Base-by-base conservation (phyloP, 2,797 vertebrate species). In the Myotis myotis region DNA sequence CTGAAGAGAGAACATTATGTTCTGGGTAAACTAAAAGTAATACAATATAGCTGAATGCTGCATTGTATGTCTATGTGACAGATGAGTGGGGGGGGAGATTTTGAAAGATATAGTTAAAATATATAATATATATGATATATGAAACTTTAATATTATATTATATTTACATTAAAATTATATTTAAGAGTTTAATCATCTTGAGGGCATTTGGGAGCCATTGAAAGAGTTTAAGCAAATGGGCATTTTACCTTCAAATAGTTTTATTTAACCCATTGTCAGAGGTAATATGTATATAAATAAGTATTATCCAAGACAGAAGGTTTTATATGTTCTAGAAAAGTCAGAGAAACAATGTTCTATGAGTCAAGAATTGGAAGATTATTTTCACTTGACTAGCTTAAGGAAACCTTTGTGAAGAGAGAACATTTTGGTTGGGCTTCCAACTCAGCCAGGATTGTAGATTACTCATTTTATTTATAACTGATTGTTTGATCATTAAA, bases 21-120 rank as follows among this genome's bases (percentile, higher is more conserved):
- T 79, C 86, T 71, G 44, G 44, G 20, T 70, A 25, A 80, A 84
- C n/a, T 57, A 51, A 84, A 83, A 89, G 41, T 78, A 23, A 13
- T 81, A 25, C 7, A 86, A 19, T 71, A 20, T 91, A 41, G 16
- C 47, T 60, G 30, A 82, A 62, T 51, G 19, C 55, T 55, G 11
- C 6, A 53, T 44, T 57, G 9, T 91, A n/a, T 79, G 30, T 86
- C 47, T 86, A 5, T 44, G 22, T 75, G 55, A 33, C 78, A 13
- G 10, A 51, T 72, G 36, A 60, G 19, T 72, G 44, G 6, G 19
- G 88, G 15, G 53, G 44, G 20, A 81, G 55, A 88, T 85, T 96
- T 95, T 94, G 64, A 87, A 51, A 94, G 30, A 79, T n/a, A 22
- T 22, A 86, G 3, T 74, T 82, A 79, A 19, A 93, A 44, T 84